phyloP scores from a whole-genome alignment of 2,888 invertebrate genomes.

The Spatulosminthurus flaviceps region DNA sequence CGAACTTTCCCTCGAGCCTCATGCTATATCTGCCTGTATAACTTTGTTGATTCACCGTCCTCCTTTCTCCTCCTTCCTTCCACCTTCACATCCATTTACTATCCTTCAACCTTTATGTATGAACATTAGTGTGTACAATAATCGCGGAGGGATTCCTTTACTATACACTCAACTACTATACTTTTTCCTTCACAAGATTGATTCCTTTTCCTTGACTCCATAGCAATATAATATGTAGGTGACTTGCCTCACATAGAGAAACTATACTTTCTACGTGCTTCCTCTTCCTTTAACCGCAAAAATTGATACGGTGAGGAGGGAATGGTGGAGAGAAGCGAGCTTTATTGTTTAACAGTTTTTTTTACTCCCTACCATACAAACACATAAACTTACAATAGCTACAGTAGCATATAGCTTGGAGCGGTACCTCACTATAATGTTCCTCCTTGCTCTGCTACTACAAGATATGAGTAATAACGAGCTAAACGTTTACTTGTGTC shows the following conservation, averaged over 20 bases:
- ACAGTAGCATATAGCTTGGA: too few relatives aligned
- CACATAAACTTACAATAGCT: too few relatives aligned
- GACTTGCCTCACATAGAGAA: too few relatives aligned
- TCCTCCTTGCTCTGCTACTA: background rate
- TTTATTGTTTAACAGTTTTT: conserved; percentile 9
- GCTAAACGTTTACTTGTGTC: conserved; percentile 1
- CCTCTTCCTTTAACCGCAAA: conserved; percentile 5
- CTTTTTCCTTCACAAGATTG: background rate
- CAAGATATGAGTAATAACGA: conserved; percentile 18
- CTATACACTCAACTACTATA: background rate
- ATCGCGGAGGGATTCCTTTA: background rate
- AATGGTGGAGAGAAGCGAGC: background rate
- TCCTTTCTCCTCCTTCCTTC: background rate
- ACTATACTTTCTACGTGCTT: conserved; percentile 6
- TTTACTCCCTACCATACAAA: background rate
- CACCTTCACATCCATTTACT: background rate
- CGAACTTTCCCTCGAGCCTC: conserved; percentile 43
- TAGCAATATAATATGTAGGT: too few relatives aligned
- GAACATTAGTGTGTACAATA: too few relatives aligned
- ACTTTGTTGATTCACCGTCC: background rate
- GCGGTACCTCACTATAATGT: too few relatives aligned
- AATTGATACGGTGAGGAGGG: conserved; percentile 14
- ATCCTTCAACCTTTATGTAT: too few relatives aligned
- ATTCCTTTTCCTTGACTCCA: background rate
- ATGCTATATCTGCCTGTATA: background rate